These are phyloP conservation scores for Hydrophis major DNA, from an alignment of 2,797 vertebrate species.

Conservation along the genomic window DNA sequence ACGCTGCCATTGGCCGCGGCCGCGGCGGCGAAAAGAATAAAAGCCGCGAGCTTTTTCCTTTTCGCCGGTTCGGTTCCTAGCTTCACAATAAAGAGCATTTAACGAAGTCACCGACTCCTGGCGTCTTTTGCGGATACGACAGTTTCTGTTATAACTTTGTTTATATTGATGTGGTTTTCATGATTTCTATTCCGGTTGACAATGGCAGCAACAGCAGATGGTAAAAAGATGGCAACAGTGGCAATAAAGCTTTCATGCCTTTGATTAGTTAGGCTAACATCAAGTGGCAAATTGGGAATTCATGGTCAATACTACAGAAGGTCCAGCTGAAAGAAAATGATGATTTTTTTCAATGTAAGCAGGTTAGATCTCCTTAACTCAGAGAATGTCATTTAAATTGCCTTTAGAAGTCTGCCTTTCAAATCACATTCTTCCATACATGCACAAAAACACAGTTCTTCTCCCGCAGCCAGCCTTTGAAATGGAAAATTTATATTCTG, in stretches of 20 bases:
- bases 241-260: conserved; percentile 20
- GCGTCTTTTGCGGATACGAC: too few relatives aligned
- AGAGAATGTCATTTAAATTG: conserved; percentile 6
- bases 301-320: conserved; percentile 2
- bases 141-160: neutral
- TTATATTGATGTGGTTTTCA: neutral
- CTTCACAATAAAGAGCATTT: too few relatives aligned
- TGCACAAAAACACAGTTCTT: conserved; percentile 29
- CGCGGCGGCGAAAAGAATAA: too few relatives aligned
- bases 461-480: conserved; percentile 49
- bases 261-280: conserved; percentile 32
- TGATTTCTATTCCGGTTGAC: conserved; percentile 9
- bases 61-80: too few relatives aligned
- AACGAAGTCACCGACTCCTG: too few relatives aligned
- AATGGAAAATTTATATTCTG: conserved; percentile 50
- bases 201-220: neutral
- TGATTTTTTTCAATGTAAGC: neutral
- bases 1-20: too few relatives aligned
- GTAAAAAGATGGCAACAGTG: conserved; percentile 6
- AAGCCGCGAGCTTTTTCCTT: too few relatives aligned
- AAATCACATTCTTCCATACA: conserved; percentile 2
- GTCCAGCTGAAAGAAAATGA: conserved; percentile 3
- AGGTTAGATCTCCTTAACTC: neutral
- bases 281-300: conserved; percentile 37
- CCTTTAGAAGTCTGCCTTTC: neutral